Percentiles rank a stretch among this genome's conserved stretches.
These are phyloP conservation scores for Xylophagus ater DNA, from an alignment of 2,888 invertebrate genomes.

Conservation along the genomic window DNA sequence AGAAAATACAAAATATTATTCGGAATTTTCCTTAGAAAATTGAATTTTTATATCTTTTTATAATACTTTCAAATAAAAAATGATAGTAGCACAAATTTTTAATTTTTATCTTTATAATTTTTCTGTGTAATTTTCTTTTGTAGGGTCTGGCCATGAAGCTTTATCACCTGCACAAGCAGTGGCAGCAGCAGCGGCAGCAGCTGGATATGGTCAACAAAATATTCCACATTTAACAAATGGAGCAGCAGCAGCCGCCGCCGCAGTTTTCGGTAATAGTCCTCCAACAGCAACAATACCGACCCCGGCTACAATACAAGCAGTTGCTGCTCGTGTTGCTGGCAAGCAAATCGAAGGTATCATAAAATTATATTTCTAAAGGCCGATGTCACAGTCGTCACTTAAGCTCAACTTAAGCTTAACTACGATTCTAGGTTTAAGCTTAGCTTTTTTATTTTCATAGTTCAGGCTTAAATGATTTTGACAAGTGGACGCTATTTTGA, in stretches of 20 bases:
- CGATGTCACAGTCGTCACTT: too few species aligned
- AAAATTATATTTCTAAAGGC: too few species aligned
- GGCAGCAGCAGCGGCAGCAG: slow-evolving; percentile 32
- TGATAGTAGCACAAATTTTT: neutral
- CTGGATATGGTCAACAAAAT: too few species aligned
- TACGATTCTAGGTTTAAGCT: too few species aligned
- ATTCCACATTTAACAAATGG: slow-evolving; percentile 40
- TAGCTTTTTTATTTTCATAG: too few species aligned
- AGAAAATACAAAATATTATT: slow-evolving; percentile 5
- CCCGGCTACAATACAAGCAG: slow-evolving; percentile 55
- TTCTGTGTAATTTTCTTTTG: too few species aligned
- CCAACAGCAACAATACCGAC: slow-evolving; percentile 46
- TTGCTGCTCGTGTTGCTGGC: slow-evolving; percentile 67
- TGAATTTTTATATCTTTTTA: neutral
- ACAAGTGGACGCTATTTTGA: too few species aligned
- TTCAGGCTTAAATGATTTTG: too few species aligned
- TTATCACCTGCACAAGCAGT: slow-evolving; percentile 47
- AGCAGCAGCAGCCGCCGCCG: slow-evolving; percentile 30
- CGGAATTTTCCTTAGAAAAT: neutral
- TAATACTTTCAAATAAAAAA: neutral
- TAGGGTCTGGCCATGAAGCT: slow-evolving; percentile 50
- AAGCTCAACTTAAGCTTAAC: too few species aligned
- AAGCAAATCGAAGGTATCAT: slow-evolving; percentile 91
- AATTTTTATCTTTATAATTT: neutral
- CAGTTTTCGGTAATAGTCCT: too few species aligned